Conservation (phyloP, 2,888 invertebrate species). For the Galerucella calmariensis region DNA sequence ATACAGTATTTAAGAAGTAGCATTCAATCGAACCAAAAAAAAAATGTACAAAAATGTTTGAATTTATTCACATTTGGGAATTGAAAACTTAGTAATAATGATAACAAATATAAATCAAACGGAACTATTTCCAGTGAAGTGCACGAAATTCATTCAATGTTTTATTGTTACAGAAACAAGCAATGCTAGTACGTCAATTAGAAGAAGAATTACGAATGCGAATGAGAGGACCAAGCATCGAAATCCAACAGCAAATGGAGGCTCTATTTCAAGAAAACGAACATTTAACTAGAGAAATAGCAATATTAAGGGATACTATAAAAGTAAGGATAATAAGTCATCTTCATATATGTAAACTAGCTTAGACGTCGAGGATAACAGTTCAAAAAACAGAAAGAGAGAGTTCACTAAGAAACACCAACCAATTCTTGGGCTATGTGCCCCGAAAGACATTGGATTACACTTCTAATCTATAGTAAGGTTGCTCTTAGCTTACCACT, state of each 20-base stretch:
- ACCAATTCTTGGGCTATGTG: not conserved
- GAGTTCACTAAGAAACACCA: no score
- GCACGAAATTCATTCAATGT: not conserved
- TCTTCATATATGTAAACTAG: not conserved
- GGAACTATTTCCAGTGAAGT: no score
- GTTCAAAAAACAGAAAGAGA: no score
- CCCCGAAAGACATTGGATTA: no score
- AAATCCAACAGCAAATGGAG: conserved; percentile 93
- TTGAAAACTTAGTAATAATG: no score
- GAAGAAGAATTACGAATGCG: conserved; percentile 91
- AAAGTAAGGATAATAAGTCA: conserved; percentile 70
- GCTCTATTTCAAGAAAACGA: conserved; percentile 93
- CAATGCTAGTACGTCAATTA: conserved; percentile 90
- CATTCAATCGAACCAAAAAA: not conserved
- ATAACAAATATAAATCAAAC: no score
- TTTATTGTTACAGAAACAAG: conserved; percentile 84
- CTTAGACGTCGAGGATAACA: no score
- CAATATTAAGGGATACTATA: conserved; percentile 91
- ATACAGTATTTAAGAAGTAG: no score
- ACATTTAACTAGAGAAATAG: conserved; percentile 91
- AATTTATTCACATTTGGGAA: not conserved
- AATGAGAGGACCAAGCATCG: conserved; percentile 89
- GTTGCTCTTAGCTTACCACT: no score
- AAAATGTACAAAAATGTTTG: not conserved
- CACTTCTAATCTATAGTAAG: no score